These are phyloP conservation scores for Ophion ellenae DNA, from an alignment of 2,888 invertebrate genomes.

Conservation along the genomic window DNA sequence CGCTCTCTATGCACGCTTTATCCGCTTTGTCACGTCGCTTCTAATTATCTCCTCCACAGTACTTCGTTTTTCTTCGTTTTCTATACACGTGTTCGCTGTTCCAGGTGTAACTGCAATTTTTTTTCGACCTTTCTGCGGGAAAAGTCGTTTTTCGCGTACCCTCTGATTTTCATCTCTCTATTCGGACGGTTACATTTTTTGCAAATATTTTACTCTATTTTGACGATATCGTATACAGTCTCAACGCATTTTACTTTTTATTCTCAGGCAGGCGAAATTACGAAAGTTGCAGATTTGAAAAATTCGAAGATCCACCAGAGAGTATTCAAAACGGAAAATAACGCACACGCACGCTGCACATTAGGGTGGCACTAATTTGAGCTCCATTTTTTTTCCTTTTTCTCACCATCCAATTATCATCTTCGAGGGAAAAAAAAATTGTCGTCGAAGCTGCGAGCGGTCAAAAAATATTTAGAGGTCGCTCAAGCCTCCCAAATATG, in stretches of 20 bases:
- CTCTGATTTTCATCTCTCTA: neutral
- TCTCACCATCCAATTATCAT: too few relatives aligned
- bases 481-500: too few relatives aligned
- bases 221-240: neutral
- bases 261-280: neutral
- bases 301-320: neutral
- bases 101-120: constrained; percentile 3
- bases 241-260: neutral
- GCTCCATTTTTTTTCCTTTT: too few relatives aligned
- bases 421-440: too few relatives aligned
- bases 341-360: constrained; percentile 28
- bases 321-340: constrained; percentile 7
- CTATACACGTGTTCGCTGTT: neutral
- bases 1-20: constrained; percentile 67
- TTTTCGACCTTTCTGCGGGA: neutral
- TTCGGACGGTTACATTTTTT: neutral
- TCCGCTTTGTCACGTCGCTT: constrained; percentile 30
- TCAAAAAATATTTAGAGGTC: too few relatives aligned
- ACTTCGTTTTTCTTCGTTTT: constrained; percentile 35
- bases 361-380: too few relatives aligned
- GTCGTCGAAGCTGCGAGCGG: too few relatives aligned
- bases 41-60: constrained; percentile 9
- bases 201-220: neutral
- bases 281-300: neutral
- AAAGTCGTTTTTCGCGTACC: neutral